Evolutionary conservation across 2,113 vertebrate species (phyloP).

Genomic region (Bagarius yarrelli): DNA sequence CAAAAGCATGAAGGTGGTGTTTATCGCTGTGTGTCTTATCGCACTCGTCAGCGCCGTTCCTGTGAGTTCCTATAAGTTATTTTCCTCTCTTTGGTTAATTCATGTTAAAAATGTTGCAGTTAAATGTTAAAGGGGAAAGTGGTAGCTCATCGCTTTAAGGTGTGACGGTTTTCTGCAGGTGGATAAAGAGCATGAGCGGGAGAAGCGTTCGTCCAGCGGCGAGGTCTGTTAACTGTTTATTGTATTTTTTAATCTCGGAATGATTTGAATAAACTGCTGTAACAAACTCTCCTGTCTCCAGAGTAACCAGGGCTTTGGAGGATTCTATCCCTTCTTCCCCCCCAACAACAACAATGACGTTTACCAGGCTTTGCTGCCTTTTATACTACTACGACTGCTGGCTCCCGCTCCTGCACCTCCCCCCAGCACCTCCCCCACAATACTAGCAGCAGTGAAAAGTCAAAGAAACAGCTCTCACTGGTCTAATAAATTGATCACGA

Average conservation of each 20-base stretch:
- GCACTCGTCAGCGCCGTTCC: slow-evolving; percentile 22
- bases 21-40: slow-evolving; percentile 43
- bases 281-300: too few relatives aligned
- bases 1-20: slow-evolving; percentile 35
- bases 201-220: background rate
- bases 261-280: too few relatives aligned
- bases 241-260: too few relatives aligned
- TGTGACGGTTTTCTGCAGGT: background rate
- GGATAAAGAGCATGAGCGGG: background rate
- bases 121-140: background rate
- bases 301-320: too few relatives aligned
- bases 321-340: too few relatives aligned
- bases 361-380: background rate
- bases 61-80: background rate
- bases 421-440: too few relatives aligned
- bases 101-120: background rate
- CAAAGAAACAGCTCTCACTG: too few relatives aligned
- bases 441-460: too few relatives aligned
- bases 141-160: too few relatives aligned
- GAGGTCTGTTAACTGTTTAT: background rate
- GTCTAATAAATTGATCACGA: too few relatives aligned
- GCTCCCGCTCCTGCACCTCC: background rate
- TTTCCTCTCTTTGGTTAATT: background rate
- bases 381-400: background rate
- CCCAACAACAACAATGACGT: background rate